Conservation (phyloP, 2,797 vertebrate genomes). For the Bucorvus abyssinicus region DNA sequence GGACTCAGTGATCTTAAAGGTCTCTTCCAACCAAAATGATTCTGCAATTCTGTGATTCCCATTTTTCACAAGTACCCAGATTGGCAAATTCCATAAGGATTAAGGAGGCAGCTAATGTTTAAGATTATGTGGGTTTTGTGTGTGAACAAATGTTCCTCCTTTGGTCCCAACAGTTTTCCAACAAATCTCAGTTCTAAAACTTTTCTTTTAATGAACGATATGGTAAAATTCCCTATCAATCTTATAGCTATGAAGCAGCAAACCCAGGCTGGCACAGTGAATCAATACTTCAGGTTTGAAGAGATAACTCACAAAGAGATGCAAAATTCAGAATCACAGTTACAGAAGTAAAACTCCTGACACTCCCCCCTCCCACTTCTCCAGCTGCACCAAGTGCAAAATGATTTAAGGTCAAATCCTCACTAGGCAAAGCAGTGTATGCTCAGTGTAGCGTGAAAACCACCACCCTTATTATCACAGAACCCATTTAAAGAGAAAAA, state of each 20-base stretch:
- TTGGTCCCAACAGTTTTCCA: not conserved
- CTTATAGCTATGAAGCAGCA: not conserved
- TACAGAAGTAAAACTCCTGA: not conserved
- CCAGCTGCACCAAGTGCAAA: not conserved
- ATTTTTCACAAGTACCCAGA: not conserved
- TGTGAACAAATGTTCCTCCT: not conserved
- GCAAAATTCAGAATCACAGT: not conserved
- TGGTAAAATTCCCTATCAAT: not conserved
- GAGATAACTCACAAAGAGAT: not conserved
- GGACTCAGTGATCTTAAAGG: no score
- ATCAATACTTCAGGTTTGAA: not conserved
- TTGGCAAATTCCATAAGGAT: not conserved
- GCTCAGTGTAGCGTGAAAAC: not conserved
- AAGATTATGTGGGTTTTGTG: not conserved
- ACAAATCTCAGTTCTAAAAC: not conserved
- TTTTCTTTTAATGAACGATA: not conserved
- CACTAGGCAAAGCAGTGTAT: not conserved
- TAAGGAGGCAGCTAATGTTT: not conserved
- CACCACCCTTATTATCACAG: not conserved
- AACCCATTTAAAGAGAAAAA: not conserved
- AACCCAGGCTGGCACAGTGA: not conserved
- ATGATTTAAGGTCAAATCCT: slow-evolving; percentile 15
- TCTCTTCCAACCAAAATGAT: no score
- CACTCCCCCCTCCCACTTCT: not conserved
- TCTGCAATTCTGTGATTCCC: not conserved